Evolutionary conservation across 1,140 invertebrate genomes (phyloP), one percentile per base, ranked within the genome.

Genomic region (Tetramorium parvispinum): DNA sequence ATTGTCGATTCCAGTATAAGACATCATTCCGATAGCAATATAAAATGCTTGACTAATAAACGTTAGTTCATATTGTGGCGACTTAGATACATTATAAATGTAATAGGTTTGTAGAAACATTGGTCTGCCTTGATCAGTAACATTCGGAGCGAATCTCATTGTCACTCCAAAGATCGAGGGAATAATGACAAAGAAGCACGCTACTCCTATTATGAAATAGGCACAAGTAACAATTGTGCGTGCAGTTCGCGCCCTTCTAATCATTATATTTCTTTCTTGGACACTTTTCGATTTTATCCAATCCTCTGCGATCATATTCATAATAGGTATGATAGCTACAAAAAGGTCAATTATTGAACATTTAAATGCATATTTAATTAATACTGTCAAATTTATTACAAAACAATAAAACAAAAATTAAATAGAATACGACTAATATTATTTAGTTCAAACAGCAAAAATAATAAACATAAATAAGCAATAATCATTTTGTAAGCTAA

Each of bases 1-100:
- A 68, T 79, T 53, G 3, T 79, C 77, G 8, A 79, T 68, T 1
- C 61, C 61, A 8, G 46, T 68, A 13, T 79, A 79, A 11, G 61
- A 7, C 0, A 79, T 16, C 0, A 85, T 32, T 6, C 7, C 32
- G 11, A 61, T 1, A 11, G 27, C 1, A n/a, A 76, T 24, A 16
- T 4, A 53, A 13, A 43, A 18, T 1, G 24, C 1, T 61, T 75
- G 57, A 13, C 7, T 16, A 6, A 68, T 27, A 40, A 24, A 79
- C 13, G 77, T 68, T 5, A 79, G 0, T 10, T 79, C 61, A 27
- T 68, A 79, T 6, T 27, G 61, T 2, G 61, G 61, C 1, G n/a
- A 8, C 1, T n/a, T 55, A 1, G 77, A 24, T 0, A 79, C 61
- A 7, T 79, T n/a, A 3, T 79, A 79, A 40, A 68, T 5, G 7